phyloP scores from a whole-genome alignment of 92 coral and sea anemone genomes.

The Ricordea florida region DNA sequence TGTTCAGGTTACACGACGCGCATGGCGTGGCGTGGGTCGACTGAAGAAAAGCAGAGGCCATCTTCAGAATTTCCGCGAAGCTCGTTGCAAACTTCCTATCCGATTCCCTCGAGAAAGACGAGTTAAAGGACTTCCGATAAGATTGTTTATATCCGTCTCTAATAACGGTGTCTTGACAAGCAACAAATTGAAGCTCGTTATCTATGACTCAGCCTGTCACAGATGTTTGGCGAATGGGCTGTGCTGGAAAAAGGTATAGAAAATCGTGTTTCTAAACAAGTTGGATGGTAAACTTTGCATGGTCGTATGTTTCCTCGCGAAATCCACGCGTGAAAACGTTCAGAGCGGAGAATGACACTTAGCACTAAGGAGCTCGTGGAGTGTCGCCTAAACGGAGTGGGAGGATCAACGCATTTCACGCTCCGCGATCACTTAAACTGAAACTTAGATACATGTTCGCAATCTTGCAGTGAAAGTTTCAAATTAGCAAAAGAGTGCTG shows the following conservation, averaged over 20 bases:
- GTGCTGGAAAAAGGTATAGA: constrained; percentile 81
- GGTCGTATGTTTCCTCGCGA: no score
- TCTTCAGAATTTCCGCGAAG: constrained; percentile 73
- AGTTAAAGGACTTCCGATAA: constrained; percentile 58
- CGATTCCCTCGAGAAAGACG: constrained; percentile 55
- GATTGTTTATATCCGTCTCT: constrained; percentile 57
- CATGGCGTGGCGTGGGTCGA: constrained; percentile 62
- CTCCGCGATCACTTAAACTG: no score
- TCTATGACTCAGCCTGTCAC: constrained; percentile 82
- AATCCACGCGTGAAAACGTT: no score
- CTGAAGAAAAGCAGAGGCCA: constrained; percentile 55
- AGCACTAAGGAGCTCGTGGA: no score
- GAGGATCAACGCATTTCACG: no score
- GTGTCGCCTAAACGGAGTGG: no score
- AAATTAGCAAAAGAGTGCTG: no score
- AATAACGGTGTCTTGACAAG: constrained; percentile 74
- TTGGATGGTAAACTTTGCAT: no score
- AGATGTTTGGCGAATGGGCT: constrained; percentile 65
- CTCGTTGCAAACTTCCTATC: constrained; percentile 76
- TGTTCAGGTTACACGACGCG: constrained; percentile 34
- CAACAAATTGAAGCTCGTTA: constrained; percentile 60
- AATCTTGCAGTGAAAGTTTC: no score
- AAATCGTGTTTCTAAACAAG: no score
- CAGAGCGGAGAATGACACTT: no score
- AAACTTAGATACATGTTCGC: no score